Conservation (phyloP, 2,888 invertebrate genomes). For the Hoplodrina ambigua region DNA sequence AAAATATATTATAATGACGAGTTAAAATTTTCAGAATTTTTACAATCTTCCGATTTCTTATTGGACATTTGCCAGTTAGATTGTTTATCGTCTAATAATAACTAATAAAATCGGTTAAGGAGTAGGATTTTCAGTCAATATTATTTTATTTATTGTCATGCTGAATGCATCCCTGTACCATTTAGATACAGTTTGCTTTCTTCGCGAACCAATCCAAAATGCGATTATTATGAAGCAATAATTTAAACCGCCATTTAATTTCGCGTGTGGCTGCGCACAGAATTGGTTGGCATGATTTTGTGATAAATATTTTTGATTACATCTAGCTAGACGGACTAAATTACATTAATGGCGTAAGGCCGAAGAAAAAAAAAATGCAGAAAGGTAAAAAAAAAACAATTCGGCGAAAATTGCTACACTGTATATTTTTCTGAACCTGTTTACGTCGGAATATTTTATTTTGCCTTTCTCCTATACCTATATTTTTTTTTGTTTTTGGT, state of each 20-base stretch:
- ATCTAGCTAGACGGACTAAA: conserved; percentile 28
- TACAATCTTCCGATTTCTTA: no score
- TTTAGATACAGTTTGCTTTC: conserved; percentile 49
- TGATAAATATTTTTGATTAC: conserved; percentile 60
- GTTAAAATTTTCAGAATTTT: no score
- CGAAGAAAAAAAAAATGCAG: conserved; percentile 5
- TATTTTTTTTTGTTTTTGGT: neutral
- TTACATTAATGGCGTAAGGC: conserved; percentile 21
- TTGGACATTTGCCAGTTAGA: no score
- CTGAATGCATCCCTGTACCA: conserved; percentile 46
- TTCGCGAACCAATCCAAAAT: conserved; percentile 56
- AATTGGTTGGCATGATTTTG: conserved; percentile 57
- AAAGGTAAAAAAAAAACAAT: neutral
- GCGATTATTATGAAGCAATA: conserved; percentile 66
- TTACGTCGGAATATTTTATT: neutral
- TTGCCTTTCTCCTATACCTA: no score
- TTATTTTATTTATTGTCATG: neutral
- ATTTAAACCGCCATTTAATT: conserved; percentile 76
- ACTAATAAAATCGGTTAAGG: no score
- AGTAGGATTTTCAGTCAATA: no score
- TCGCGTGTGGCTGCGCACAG: conserved; percentile 72
- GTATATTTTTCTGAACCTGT: neutral
- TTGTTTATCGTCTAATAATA: no score
- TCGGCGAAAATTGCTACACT: neutral
- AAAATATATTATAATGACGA: no score